A percentile compares a stretch with the other conserved stretches of the same genome.
phyloP scores from a whole-genome alignment of 2,797 vertebrate species.

The Sebastes minor region DNA sequence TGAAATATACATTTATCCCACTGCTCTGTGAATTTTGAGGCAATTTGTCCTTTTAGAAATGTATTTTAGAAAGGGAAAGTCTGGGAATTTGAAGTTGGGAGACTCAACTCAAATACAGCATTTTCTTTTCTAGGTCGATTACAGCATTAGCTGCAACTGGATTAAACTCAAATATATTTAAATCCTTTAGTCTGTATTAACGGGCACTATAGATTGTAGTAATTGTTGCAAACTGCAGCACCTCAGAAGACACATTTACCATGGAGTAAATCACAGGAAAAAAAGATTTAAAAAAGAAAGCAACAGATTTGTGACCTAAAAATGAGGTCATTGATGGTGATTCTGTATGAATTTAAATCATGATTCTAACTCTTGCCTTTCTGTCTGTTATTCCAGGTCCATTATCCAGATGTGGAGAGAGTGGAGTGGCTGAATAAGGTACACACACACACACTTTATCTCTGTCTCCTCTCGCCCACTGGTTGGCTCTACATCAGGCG shows the following conservation, averaged over 20 bases:
- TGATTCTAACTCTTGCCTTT: background rate
- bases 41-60: background rate
- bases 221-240: no score
- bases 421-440: slow-evolving; percentile 99
- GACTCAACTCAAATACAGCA: no score
- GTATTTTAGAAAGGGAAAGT: background rate
- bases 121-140: background rate
- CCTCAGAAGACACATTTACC: no score
- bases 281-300: background rate
- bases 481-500: background rate
- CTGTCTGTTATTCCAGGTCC: slow-evolving; percentile 82
- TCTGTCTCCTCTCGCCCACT: background rate
- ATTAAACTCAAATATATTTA: background rate
- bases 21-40: background rate
- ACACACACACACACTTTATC: background rate
- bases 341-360: fast-evolving
- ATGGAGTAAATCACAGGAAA: background rate
- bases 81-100: background rate
- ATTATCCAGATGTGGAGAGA: slow-evolving; percentile 97
- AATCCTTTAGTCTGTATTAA: background rate
- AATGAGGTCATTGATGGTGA: fast-evolving
- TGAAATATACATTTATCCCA: background rate
- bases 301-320: background rate
- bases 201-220: background rate
- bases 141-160: background rate